These are phyloP conservation scores for Lagopus leucura DNA, from an alignment of 2,113 vertebrate species.

Conservation along the genomic window DNA sequence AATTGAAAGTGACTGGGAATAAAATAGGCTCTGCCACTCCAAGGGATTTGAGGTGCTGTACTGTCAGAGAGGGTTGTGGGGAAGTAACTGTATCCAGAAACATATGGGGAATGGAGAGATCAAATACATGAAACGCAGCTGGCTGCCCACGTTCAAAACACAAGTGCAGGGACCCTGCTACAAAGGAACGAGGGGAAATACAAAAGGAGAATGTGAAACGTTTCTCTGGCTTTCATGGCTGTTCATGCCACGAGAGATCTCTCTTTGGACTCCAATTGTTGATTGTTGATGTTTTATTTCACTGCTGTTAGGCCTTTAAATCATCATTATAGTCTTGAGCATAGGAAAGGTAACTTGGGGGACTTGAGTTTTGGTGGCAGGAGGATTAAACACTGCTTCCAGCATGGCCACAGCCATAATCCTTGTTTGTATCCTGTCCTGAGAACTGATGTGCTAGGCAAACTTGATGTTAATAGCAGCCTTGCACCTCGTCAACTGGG, in stretches of 20 bases:
- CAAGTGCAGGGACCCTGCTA: background rate
- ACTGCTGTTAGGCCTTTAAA: slow-evolving; percentile 13
- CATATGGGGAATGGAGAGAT: slow-evolving; percentile 19
- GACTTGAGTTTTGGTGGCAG: background rate
- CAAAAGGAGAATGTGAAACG: background rate
- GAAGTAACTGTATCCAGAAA: slow-evolving; percentile 42
- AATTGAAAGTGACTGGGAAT: slow-evolving; percentile 66
- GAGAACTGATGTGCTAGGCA: background rate
- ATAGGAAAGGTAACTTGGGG: background rate
- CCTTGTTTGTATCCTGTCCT: background rate
- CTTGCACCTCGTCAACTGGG: background rate
- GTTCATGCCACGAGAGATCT: background rate
- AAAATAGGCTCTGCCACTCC: background rate
- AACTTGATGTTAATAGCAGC: background rate
- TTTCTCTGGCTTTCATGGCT: background rate
- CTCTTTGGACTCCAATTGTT: background rate
- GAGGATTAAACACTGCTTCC: background rate
- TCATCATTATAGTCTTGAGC: background rate
- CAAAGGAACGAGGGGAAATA: slow-evolving; percentile 17
- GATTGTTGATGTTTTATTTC: background rate
- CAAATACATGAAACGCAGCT: slow-evolving; percentile 41
- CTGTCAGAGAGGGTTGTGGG: background rate
- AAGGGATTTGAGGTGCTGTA: background rate
- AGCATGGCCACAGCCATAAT: background rate
- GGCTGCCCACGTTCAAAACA: background rate